Base-by-base conservation (phyloP, 2,888 invertebrate genomes). In the Crocallis elinguaria region DNA sequence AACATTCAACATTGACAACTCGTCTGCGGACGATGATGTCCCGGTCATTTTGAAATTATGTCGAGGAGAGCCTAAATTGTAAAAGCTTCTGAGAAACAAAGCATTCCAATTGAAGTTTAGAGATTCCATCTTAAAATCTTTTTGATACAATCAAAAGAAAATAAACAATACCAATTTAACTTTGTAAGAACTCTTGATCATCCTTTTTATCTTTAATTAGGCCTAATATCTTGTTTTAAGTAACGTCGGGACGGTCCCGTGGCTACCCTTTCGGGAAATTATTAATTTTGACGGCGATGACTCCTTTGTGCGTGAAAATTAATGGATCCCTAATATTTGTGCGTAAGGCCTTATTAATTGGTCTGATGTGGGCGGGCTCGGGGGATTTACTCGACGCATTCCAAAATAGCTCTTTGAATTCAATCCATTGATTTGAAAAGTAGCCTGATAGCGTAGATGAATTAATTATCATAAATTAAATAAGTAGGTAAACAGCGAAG, bases 201-300 rank as follows among this genome's bases (percentile, higher is more conserved):
- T 32, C 13, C 30, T 23, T 17, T 41, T 27, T 21, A 37, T 49
- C 25, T 27, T 17, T 41, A 49, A 41, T 49, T 12, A 41, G 32
- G 13, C 16, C 13, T 25, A 41, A 39, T 25, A 36, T 13, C 29
- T 27, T 29, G 25, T 44, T 27, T 25, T 23, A 25, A 44, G 27
- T 25, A 33, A 21, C 16, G 6, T 1, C 12, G 6, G 43, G 8
- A 7, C 33, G 19, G 42, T 0, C 5, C 11, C 14, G n/a, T n/a
- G 19, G 19, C 14, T 25, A 43, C 33, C n/a, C 17, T 27, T 16
- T 16, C 2, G 5, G 12, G n/a, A 23, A 21, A 25, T 33, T 48
- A 48, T 32, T 19, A 36, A 45, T 45, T 45, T 23, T 29, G 36
- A 14, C 46, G 30, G 25, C 37, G 27, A 39, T 25, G 14, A 16